Evolutionary conservation across 2,113 vertebrate species (phyloP).

Genomic region (Dendrocopos noguchii): DNA sequence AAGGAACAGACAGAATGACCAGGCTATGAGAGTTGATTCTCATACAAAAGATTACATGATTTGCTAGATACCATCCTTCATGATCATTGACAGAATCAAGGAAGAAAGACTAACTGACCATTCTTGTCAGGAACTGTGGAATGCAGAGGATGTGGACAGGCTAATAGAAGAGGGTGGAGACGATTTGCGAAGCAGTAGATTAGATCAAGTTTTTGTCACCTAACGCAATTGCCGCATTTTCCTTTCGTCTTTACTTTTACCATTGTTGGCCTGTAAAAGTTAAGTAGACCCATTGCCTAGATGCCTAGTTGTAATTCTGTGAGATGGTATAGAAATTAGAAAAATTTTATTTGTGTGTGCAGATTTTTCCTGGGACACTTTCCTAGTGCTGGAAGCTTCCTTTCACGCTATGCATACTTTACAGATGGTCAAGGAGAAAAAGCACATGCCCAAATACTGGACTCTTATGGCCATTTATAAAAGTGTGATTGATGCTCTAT

Average conservation of each 20-base stretch:
- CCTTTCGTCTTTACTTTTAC: slow-evolving; percentile 37
- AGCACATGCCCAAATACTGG: background rate
- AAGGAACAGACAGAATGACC: slow-evolving; percentile 34
- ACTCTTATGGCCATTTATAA: background rate
- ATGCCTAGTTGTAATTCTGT: slow-evolving; percentile 61
- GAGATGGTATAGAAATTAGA: slow-evolving; percentile 44
- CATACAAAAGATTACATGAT: slow-evolving; percentile 31
- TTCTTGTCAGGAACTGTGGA: background rate
- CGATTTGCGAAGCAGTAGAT: background rate
- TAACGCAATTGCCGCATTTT: background rate
- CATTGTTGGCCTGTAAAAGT: slow-evolving; percentile 57
- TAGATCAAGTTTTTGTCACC: slow-evolving; percentile 43
- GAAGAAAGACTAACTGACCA: slow-evolving; percentile 21
- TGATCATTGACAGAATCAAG: slow-evolving; percentile 43
- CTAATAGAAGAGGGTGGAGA: slow-evolving; percentile 12
- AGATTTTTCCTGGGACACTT: slow-evolving; percentile 43
- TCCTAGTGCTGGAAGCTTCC: slow-evolving; percentile 40
- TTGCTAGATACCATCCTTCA: slow-evolving; percentile 45
- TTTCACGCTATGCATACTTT: background rate
- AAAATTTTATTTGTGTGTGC: background rate
- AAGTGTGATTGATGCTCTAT: background rate
- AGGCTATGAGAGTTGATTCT: slow-evolving; percentile 16
- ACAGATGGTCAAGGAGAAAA: background rate
- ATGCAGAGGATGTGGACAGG: background rate
- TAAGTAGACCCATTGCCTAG: slow-evolving; percentile 45